Base-by-base conservation (phyloP, 2,797 vertebrate genomes). In the Tokudaia tokunoshimensis region DNA sequence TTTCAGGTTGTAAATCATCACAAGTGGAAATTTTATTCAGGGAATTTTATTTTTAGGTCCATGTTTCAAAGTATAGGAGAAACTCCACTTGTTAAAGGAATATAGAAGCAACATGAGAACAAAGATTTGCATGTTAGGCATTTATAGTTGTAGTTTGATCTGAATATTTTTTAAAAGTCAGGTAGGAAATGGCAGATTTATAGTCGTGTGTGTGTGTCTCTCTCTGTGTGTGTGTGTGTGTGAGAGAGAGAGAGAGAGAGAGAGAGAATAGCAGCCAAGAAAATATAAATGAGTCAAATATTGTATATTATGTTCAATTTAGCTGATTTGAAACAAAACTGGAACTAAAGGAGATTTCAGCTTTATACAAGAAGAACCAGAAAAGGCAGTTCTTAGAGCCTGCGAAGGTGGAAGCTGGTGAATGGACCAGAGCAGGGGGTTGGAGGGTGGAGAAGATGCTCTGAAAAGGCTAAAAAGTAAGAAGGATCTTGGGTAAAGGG, bases 31-130 rank as follows among this genome's bases (percentile, higher is more conserved):
- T 44, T 83, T 96, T 26, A 59, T 83, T 96, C 31, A 72, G 85
- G 52, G 63, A 95, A 85, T 22, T 86, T 95, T 76, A 52, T 55
- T 91, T 95, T 95, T 94, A 92, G 70, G 24, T 29, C 92, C 31
- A 82, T 89, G 52, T 95, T 95, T 89, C 20, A 57, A 92, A 94
- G 59, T 91, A 52, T 91, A 83, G 80, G 65, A 92, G 74, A 94
- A 83, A 57, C 86, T 91, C 57, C 52, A 83, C 75, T 80, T 96
- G 74, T 87, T 55, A 11, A 79, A 65, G 84, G 63, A 87, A 92
- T 86, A 37, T 86, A 70, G 61, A 74, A 20, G 26, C 59, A 63
- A 94, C 88, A 44, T 74, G 13, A 80, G 93, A 96, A 70, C 57
- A 96, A 34, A 72, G 57, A 89, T 78, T 84, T 52, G 44, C 52